Evolutionary conservation across 2,888 invertebrate species (phyloP).

Genomic region (Tricholauxania praeusta): DNA sequence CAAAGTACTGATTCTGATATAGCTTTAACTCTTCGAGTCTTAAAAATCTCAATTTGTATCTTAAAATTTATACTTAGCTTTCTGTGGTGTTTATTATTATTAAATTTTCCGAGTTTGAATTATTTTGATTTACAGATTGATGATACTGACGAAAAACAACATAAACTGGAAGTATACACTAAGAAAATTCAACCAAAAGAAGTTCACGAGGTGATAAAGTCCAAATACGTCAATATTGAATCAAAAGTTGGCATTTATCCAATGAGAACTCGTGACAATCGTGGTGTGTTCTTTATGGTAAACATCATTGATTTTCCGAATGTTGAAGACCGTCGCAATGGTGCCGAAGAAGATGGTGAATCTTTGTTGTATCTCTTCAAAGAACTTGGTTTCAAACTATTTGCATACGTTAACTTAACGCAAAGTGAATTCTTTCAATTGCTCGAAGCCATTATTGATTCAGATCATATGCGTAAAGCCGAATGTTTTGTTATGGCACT

Average conservation of each 20-base stretch:
- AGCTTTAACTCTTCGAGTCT: no score
- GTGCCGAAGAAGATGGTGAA: slow-evolving; percentile 73
- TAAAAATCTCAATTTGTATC: no score
- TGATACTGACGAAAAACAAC: slow-evolving; percentile 27
- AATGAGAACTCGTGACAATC: slow-evolving; percentile 71
- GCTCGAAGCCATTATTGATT: slow-evolving; percentile 67
- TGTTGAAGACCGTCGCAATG: slow-evolving; percentile 68
- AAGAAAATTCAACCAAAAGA: slow-evolving; percentile 43
- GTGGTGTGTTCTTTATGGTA: slow-evolving; percentile 74
- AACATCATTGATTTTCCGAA: slow-evolving; percentile 72
- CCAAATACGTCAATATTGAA: slow-evolving; percentile 53
- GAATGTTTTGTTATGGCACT: slow-evolving; percentile 76
- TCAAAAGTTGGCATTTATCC: slow-evolving; percentile 53
- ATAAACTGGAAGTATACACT: slow-evolving; percentile 47
- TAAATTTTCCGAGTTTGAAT: no score
- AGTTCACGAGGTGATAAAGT: slow-evolving; percentile 51
- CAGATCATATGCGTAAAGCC: slow-evolving; percentile 66
- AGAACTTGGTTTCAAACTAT: slow-evolving; percentile 71
- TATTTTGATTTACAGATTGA: background rate
- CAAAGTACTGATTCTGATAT: no score
- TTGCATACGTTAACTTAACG: slow-evolving; percentile 57
- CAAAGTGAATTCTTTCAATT: slow-evolving; percentile 67
- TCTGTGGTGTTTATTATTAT: no score
- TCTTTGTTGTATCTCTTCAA: slow-evolving; percentile 73
- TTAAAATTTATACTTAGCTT: no score